phyloP scores from a whole-genome alignment of 2,888 invertebrate species.

The Eustalomyia histrio region DNA sequence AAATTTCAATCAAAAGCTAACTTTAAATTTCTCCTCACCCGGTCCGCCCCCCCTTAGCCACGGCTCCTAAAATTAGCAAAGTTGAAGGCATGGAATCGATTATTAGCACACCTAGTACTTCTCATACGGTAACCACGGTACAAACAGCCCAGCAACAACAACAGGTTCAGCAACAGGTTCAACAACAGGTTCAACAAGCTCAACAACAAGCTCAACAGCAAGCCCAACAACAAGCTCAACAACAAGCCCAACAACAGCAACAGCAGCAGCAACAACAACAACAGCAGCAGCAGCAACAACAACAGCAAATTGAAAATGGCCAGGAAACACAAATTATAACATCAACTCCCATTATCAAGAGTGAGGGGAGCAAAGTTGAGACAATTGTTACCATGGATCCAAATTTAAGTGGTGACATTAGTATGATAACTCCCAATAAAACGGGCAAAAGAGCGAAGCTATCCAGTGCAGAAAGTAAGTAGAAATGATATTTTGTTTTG shows the following conservation, averaged over 20 bases:
- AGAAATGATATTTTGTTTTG: background rate
- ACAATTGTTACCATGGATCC: constrained; percentile 77
- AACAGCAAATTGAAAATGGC: constrained; percentile 72
- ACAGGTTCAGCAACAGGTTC: constrained; percentile 37
- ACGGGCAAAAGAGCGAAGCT: constrained; percentile 65
- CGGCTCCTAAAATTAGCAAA: constrained; percentile 77
- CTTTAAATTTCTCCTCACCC: too few species aligned
- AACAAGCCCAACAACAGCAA: constrained; percentile 65
- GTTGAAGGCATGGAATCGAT: constrained; percentile 79
- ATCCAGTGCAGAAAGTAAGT: constrained; percentile 64
- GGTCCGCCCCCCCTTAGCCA: too few species aligned
- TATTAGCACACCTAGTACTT: constrained; percentile 76
- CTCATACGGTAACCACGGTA: constrained; percentile 69
- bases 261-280: constrained; percentile 62
- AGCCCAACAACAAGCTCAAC: constrained; percentile 63
- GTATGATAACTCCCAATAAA: constrained; percentile 66
- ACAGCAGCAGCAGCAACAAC: constrained; percentile 65
- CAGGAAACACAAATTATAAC: constrained; percentile 72
- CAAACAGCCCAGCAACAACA: constrained; percentile 65
- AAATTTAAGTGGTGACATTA: constrained; percentile 69
- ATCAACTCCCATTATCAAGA: constrained; percentile 76
- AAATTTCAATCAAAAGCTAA: background rate
- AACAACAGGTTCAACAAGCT: constrained; percentile 65
- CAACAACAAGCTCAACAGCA: constrained; percentile 66
- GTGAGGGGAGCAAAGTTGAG: constrained; percentile 76